Percentiles rank a stretch among this genome's conserved stretches.
Conservation (phyloP, 2,888 invertebrate genomes). For the Mythimna pallens region DNA sequence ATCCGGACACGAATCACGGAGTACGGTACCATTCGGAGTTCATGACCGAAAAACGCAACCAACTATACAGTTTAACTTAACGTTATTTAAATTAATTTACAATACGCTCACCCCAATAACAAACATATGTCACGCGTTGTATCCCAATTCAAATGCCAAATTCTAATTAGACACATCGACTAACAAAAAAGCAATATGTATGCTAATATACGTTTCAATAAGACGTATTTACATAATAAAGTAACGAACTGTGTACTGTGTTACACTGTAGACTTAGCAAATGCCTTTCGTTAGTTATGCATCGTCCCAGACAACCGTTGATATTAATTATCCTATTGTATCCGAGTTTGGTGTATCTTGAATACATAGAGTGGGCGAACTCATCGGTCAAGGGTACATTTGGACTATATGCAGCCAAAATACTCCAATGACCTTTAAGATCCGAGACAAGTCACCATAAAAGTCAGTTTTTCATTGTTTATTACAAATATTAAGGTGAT, state of each 20-base stretch:
- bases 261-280: slow-evolving; percentile 64
- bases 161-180: slow-evolving; percentile 68
- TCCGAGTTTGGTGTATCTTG: slow-evolving; percentile 74
- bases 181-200: slow-evolving; percentile 75
- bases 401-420: slow-evolving; percentile 68
- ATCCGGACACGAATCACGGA: too few species aligned
- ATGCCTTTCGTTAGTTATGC: slow-evolving; percentile 73
- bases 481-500: slow-evolving; percentile 59
- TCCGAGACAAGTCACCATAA: slow-evolving; percentile 61
- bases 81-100: slow-evolving; percentile 43
- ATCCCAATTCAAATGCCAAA: slow-evolving; percentile 65
- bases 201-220: slow-evolving; percentile 70
- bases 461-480: slow-evolving; percentile 62
- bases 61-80: slow-evolving; percentile 8
- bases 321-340: slow-evolving; percentile 82
- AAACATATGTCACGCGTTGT: slow-evolving; percentile 58
- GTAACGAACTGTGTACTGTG: slow-evolving; percentile 64
- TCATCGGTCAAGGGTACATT: slow-evolving; percentile 80
- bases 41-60: slow-evolving; percentile 17
- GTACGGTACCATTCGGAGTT: slow-evolving; percentile 25
- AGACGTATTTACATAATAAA: slow-evolving; percentile 78
- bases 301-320: slow-evolving; percentile 72
- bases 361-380: slow-evolving; percentile 77
- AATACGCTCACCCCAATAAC: slow-evolving; percentile 55
- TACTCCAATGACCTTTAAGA: slow-evolving; percentile 68